phyloP scores from a whole-genome alignment of 2,797 vertebrate species.

The Thamnophis elegans region DNA sequence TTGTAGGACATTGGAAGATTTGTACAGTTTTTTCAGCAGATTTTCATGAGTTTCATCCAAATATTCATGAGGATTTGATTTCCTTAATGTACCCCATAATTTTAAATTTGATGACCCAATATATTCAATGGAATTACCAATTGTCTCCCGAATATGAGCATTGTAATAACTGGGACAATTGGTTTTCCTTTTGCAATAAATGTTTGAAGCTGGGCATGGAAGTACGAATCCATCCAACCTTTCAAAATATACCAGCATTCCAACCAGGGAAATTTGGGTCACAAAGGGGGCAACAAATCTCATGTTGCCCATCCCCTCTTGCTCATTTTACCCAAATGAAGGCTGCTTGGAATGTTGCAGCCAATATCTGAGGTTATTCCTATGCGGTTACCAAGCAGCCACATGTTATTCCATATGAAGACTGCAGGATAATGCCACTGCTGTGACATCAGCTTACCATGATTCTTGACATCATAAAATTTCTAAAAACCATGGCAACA shows the following conservation, averaged over 20 bases:
- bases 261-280: not conserved
- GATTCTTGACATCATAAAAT: not conserved
- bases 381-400: conserved; percentile 24
- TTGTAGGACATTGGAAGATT: conserved; percentile 21
- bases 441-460: conserved; percentile 4
- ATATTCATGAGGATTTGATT: not conserved
- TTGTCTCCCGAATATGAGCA: not conserved
- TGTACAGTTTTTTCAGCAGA: conserved; percentile 30
- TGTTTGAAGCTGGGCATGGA: not conserved
- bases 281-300: not conserved
- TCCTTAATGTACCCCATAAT: not conserved
- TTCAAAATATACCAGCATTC: not conserved
- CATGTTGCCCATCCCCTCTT: not conserved
- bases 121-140: not conserved
- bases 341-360: not conserved
- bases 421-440: not conserved
- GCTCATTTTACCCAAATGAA: not conserved
- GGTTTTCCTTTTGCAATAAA: not conserved
- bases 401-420: not conserved
- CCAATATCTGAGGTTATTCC: not conserved
- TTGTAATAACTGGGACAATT: not conserved
- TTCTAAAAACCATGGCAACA: not conserved
- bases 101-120: not conserved
- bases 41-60: not conserved
- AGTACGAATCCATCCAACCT: fast-evolving